Evolutionary conservation across 2,888 invertebrate species (phyloP), one percentile per base, ranked within the genome.

Genomic region (Nesidiocoris tenuis): DNA sequence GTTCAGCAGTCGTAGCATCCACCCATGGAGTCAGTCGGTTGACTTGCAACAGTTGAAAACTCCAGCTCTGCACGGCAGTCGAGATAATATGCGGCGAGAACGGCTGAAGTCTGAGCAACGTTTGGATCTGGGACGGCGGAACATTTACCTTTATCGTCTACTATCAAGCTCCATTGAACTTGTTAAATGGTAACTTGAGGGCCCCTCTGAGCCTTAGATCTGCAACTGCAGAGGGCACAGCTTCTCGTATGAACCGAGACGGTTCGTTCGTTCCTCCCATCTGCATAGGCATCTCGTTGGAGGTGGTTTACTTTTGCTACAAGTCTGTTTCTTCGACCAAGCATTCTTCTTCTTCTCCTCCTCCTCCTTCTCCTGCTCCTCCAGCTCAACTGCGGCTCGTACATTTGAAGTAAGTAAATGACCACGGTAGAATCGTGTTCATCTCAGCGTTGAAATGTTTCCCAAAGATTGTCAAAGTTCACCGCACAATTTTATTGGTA

Each of bases 121-220:
- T 39, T 39, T 39, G 39, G 39, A 39, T 39, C 39, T 39, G 39
- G 12, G 39, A 39, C 39, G 5, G 3, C 12, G 55, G 55, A 56
- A 55, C 67, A 56, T 56, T 56, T 56, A 67, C 56, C 56, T 67
- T 55, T 55, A 67, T 55, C 56, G 67, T 67, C 22, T 18, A 17
- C 67, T 66, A 66, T 67, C 67, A 67, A 56, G 67, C 67, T n/a
- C 19, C 67, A 67, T 56, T 67, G 56, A 67, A 67, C 67, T 67
- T 67, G 67, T 67, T 67, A 56, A 56, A 67, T 54, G 54, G 55
- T 12, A 39, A 39, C 39, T 39, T 12, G 39, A 39, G 39, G 39
- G 39, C 39, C 39, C 5, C 39, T 39, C 12, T 7, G 39, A 39
- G 39, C 39, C 39, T 12, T 39, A 7, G 39, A 39, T 39, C 39